Evolutionary conservation across 2,113 vertebrate genomes (phyloP).

Genomic region (Gymnogyps californianus): DNA sequence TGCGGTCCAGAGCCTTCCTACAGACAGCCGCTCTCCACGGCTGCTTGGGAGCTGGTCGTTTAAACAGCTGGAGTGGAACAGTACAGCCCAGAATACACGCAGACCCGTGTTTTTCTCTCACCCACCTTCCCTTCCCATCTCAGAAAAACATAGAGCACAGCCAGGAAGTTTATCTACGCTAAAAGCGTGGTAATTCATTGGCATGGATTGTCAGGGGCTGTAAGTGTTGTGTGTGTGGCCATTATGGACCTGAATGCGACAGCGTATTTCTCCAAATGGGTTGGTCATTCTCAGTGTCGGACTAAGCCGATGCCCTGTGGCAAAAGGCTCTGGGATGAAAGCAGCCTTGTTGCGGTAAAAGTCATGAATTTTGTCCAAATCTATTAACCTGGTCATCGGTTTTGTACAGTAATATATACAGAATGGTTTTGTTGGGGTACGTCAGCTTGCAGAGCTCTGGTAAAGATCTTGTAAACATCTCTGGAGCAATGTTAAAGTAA

Average conservation of each 20-base stretch:
- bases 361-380: not conserved
- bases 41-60: not conserved
- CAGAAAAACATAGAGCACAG: fast-evolving
- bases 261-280: not conserved
- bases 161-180: not conserved
- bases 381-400: fast-evolving
- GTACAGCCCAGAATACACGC: fast-evolving
- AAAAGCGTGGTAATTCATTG: fast-evolving
- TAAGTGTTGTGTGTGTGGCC: fast-evolving
- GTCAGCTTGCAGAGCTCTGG: too few relatives aligned
- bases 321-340: not conserved
- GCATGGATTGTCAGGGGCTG: fast-evolving
- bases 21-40: fast-evolving
- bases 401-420: not conserved
- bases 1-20: fast-evolving
- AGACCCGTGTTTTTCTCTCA: fast-evolving
- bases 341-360: fast-evolving
- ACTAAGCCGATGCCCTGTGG: not conserved
- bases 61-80: too few relatives aligned
- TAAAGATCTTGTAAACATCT: not conserved
- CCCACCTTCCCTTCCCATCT: not conserved
- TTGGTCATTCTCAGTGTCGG: fast-evolving
- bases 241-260: fast-evolving
- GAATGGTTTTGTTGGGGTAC: too few relatives aligned
- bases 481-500: fast-evolving